phyloP scores from a whole-genome alignment of 1,140 invertebrate species.

The Drosophila eugracilis region DNA sequence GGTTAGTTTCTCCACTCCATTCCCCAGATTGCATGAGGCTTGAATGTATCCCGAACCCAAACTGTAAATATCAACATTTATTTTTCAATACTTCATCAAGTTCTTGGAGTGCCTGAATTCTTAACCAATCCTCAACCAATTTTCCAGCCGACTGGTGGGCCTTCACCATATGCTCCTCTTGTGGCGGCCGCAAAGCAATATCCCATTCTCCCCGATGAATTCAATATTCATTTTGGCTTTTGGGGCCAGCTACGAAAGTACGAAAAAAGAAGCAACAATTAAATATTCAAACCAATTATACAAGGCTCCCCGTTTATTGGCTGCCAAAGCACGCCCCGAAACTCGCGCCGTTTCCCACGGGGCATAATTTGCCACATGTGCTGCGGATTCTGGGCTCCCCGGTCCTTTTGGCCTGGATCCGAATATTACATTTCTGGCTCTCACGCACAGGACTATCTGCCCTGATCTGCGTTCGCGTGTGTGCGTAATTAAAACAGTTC shows the following conservation, averaged over 20 bases:
- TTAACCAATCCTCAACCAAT: background rate
- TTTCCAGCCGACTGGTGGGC: background rate
- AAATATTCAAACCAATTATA: conserved; percentile 74
- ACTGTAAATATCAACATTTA: conserved; percentile 22
- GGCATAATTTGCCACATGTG: conserved; percentile 46
- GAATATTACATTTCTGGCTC: conserved; percentile 37
- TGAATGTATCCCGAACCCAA: background rate
- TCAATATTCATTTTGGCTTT: conserved; percentile 32
- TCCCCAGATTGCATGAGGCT: conserved; percentile 23
- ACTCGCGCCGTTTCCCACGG: conserved; percentile 48
- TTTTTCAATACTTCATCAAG: conserved; percentile 9
- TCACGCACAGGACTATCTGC: conserved; percentile 10
- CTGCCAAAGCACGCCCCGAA: conserved; percentile 54
- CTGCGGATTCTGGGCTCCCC: conserved; percentile 3
- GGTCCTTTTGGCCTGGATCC: conserved; percentile 17
- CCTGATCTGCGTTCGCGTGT: conserved; percentile 23
- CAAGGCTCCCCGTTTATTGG: conserved; percentile 41
- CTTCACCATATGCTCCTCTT: background rate
- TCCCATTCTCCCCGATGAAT: conserved; percentile 16
- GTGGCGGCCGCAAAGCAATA: conserved; percentile 1
- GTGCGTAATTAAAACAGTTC: conserved; percentile 78
- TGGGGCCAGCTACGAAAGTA: background rate
- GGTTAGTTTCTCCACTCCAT: background rate
- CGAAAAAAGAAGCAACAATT: conserved; percentile 36
- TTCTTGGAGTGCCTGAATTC: background rate